Base-by-base conservation (phyloP, 30 jellyfish, hydroid and myxozoan species). In the Rhopilema esculentum region DNA sequence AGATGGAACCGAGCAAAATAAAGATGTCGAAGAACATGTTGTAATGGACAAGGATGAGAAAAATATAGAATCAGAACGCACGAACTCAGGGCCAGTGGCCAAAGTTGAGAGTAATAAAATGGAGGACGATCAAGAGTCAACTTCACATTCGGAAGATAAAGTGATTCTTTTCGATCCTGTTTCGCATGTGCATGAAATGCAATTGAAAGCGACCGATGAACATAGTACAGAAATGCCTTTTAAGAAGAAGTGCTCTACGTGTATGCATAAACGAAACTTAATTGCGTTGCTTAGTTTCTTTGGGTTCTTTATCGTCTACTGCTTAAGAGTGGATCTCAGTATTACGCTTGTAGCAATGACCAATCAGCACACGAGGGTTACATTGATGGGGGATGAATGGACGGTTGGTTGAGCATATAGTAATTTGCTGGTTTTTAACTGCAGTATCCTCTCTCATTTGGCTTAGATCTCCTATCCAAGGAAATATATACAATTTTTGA, bases 321-420 rank as follows among this genome's bases (percentile, higher is more conserved):
- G 99, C 52, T 67, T 95, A 16, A 96, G 99, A 8, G 99, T 89
- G 53, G 97, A 95, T 82, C 72, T 95, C 53, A 95, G 99, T 64
- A 91, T 95, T 0, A 90, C 99, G 66, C 74, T 95, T 86, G 99
- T 95, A 32, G 99, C 99, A 20, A 95, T 95, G 99, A 90, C 99
- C 7, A 83, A 85, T 69, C 75, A 82, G 73, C 99, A 95, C 80
- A 90, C 93, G 21, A 63, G 97, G 83, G 86, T 95, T 73, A 67
- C 78, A 30, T 27, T 87, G 28, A 40, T 84, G 31, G 99, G 99
- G 22, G 90, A 87, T n/a, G 95, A 95, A 75, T 90, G 90, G 82
- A 53, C 22, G 91, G 99, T 95, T 65, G 29, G 97, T 77, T 9
- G 18, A 2, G 31, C 16, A 21, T 22, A 15, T 74, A 62, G 66